These are phyloP conservation scores for Lamellibrachia satsuma DNA, from an alignment of 2,888 invertebrate genomes.

Conservation along the genomic window DNA sequence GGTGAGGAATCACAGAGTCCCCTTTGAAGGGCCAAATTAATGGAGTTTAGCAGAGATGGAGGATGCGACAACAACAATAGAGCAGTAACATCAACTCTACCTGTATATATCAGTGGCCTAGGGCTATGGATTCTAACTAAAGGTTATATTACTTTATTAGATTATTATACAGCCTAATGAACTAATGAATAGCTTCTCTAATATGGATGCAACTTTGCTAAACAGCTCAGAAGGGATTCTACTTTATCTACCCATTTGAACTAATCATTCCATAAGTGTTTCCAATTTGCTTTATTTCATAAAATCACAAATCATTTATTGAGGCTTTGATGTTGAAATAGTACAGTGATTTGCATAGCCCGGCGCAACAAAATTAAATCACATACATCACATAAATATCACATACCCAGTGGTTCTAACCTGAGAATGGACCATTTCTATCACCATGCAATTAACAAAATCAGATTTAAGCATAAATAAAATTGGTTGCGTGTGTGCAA, in stretches of 20 bases:
- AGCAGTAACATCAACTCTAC: not conserved
- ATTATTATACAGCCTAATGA: not conserved
- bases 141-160: not conserved
- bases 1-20: not conserved
- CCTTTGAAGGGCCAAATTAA: not conserved
- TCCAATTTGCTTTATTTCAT: not conserved
- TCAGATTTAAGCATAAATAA: conserved; percentile 9
- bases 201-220: not conserved
- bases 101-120: not conserved
- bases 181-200: not conserved
- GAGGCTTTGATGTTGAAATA: too few relatives aligned
- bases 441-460: not conserved
- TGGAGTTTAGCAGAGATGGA: not conserved
- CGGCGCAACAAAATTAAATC: not conserved
- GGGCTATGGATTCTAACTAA: not conserved
- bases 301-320: too few relatives aligned
- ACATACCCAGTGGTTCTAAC: not conserved
- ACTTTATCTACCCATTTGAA: not conserved
- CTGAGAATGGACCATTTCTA: not conserved
- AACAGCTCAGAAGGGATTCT: not conserved
- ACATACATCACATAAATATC: not conserved
- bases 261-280: not conserved
- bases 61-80: not conserved
- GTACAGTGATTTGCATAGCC: too few relatives aligned
- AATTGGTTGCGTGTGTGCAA: not conserved